Evolutionary conservation across 2,797 vertebrate species (phyloP).

Genomic region (Phataginus tetradactyla): DNA sequence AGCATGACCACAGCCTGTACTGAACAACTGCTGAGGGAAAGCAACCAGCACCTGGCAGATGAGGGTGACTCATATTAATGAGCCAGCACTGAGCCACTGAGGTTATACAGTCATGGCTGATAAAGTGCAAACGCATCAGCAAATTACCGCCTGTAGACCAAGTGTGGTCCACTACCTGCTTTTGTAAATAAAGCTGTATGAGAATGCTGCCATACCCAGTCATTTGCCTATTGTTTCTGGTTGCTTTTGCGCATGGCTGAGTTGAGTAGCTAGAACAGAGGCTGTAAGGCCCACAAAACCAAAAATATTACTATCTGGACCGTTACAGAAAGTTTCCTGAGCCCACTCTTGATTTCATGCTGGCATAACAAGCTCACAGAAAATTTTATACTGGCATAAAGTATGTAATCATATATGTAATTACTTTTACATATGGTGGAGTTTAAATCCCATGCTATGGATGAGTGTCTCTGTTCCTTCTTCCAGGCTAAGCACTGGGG

Average conservation of each 20-base stretch:
- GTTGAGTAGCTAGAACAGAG: background rate
- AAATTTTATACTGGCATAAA: background rate
- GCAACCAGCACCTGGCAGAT: background rate
- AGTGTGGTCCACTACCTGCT: too few species aligned
- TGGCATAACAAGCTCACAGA: background rate
- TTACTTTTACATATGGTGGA: background rate
- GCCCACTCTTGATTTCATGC: background rate
- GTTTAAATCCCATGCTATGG: background rate
- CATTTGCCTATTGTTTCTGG: background rate
- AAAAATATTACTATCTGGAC: background rate
- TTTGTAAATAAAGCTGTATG: background rate
- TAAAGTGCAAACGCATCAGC: slow-evolving; percentile 35
- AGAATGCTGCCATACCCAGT: background rate
- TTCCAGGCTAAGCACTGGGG: background rate
- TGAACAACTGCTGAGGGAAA: slow-evolving; percentile 53
- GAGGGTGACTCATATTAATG: slow-evolving; percentile 59
- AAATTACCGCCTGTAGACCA: background rate
- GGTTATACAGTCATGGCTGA: background rate
- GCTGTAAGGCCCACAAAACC: background rate
- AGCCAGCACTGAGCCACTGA: background rate
- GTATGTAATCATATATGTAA: background rate
- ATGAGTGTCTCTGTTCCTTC: background rate
- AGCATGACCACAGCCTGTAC: slow-evolving; percentile 41
- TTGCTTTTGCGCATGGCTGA: background rate
- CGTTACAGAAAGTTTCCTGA: background rate